Evolutionary conservation across 2,113 vertebrate genomes (phyloP).

Genomic region (Barnardius zonarius): DNA sequence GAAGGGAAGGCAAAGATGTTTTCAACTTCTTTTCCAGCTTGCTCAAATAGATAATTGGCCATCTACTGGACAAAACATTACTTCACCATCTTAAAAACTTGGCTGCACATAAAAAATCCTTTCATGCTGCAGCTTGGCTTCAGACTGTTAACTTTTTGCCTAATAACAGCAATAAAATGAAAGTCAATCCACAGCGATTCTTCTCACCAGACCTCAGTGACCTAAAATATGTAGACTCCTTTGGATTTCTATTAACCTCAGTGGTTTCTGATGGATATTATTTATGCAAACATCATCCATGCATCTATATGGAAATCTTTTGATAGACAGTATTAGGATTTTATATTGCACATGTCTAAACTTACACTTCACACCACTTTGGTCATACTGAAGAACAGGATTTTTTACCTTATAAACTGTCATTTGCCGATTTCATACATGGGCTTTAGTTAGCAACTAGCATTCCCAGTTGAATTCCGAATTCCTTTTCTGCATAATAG

Average conservation of each 20-base stretch:
- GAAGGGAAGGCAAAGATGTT: neutral
- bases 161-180: slow-evolving; percentile 19
- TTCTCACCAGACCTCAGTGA: neutral
- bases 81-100: neutral
- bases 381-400: neutral
- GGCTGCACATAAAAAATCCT: neutral
- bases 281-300: neutral
- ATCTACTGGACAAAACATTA: slow-evolving; percentile 35
- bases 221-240: neutral
- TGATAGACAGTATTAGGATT: neutral
- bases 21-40: neutral
- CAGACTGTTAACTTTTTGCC: neutral
- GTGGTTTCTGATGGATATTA: neutral
- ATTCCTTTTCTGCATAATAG: neutral
- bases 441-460: neutral
- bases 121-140: slow-evolving; percentile 26
- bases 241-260: slow-evolving; percentile 10
- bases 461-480: neutral
- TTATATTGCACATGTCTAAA: neutral
- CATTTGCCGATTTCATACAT: neutral
- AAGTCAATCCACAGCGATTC: slow-evolving; percentile 4
- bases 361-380: neutral
- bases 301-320: neutral
- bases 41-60: neutral
- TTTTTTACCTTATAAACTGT: neutral